A percentile compares a stretch with the other conserved stretches of the same genome.
phyloP scores from a whole-genome alignment of 2,888 invertebrate species.

The Orchesellides sinensis region DNA sequence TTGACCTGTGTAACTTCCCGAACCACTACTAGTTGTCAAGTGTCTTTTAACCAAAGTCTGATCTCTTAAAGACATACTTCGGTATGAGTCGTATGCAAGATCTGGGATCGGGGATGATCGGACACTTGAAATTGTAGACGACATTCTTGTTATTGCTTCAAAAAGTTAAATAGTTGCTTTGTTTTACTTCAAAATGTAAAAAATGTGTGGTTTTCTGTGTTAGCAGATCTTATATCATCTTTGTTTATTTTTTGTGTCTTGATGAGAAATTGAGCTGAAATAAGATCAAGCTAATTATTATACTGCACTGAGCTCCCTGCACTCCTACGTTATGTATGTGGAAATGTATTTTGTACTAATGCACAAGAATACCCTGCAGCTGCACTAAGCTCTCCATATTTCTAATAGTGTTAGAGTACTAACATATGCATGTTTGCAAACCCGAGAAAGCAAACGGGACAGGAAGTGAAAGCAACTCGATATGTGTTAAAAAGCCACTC shows the following conservation, averaged over 20 bases:
- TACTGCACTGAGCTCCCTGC: too few relatives aligned
- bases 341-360: too few relatives aligned
- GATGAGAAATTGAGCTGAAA: slow-evolving; percentile 40
- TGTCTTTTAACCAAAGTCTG: slow-evolving; percentile 72
- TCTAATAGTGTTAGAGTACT: too few relatives aligned
- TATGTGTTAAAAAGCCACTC: too few relatives aligned
- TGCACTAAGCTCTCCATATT: too few relatives aligned
- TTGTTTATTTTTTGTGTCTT: slow-evolving; percentile 44
- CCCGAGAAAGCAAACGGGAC: too few relatives aligned
- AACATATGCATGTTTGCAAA: too few relatives aligned
- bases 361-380: too few relatives aligned
- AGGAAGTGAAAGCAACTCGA: too few relatives aligned
- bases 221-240: slow-evolving; percentile 35
- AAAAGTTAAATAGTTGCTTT: slow-evolving; percentile 3
- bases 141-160: slow-evolving; percentile 60
- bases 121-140: slow-evolving; percentile 71
- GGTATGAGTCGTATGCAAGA: slow-evolving; percentile 72
- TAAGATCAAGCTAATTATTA: too few relatives aligned
- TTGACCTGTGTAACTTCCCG: slow-evolving; percentile 38
- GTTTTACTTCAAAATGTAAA: slow-evolving; percentile 21
- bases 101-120: slow-evolving; percentile 74
- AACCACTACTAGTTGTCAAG: slow-evolving; percentile 54
- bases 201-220: not conserved
- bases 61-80: slow-evolving; percentile 71
- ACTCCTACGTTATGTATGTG: too few relatives aligned